Evolutionary conservation across 2,113 vertebrate genomes (phyloP).

Genomic region (Todiramphus chloris): DNA sequence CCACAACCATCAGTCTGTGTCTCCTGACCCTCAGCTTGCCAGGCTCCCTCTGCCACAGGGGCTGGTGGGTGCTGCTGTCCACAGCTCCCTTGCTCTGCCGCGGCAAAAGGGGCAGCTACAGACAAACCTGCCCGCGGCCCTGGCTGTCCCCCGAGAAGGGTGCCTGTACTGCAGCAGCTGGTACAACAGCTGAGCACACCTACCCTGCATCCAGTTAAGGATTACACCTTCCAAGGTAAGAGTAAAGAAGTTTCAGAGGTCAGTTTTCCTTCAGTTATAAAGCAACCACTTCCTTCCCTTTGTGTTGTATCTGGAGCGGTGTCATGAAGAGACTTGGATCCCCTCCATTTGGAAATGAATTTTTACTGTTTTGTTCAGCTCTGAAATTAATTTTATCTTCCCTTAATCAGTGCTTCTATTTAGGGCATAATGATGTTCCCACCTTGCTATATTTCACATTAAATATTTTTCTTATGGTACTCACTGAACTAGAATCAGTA

Average conservation of each 20-base stretch:
- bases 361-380: not conserved
- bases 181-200: not conserved
- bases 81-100: not conserved
- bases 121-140: not conserved
- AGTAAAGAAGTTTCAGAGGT: not conserved
- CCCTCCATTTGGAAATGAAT: conserved; percentile 4
- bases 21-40: not conserved
- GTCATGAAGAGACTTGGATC: not conserved
- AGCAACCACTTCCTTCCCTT: not conserved
- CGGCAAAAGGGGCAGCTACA: not conserved
- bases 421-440: not conserved
- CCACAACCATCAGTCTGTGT: not conserved
- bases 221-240: not conserved
- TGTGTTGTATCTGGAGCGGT: not conserved
- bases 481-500: not conserved
- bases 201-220: not conserved
- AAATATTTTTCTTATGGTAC: not conserved
- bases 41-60: not conserved
- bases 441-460: not conserved
- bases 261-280: not conserved
- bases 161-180: not conserved
- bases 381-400: conserved; percentile 26
- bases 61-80: not conserved
- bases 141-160: not conserved
- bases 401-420: conserved; percentile 6